Conservation (phyloP, 2,113 vertebrate genomes). For the Pedionomus torquatus region DNA sequence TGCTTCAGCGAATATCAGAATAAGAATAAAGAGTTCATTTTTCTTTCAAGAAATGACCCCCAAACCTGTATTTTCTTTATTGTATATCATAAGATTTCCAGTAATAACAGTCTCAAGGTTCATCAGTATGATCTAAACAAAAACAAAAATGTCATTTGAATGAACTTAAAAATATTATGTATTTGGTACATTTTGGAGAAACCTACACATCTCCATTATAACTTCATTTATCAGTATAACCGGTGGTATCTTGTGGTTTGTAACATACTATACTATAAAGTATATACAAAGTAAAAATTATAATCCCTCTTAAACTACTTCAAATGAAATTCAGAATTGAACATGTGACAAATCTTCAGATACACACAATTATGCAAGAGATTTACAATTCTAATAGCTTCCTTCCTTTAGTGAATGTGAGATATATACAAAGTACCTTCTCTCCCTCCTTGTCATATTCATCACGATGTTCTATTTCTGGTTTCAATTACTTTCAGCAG, state of each 20-base stretch:
- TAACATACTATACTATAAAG: background rate
- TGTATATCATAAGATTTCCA: background rate
- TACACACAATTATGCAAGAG: background rate
- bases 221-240: background rate
- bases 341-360: background rate
- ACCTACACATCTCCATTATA: background rate
- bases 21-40: background rate
- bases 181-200: background rate
- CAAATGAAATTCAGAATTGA: background rate
- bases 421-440: background rate
- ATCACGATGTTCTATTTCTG: background rate
- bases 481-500: background rate
- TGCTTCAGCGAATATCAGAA: background rate
- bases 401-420: background rate
- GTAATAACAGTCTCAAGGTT: background rate
- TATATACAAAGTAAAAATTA: background rate
- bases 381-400: conserved; percentile 3
- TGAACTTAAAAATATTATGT: background rate
- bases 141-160: background rate
- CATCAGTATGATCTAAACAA: background rate
- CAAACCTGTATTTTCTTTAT: background rate
- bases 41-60: background rate
- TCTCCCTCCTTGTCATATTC: background rate
- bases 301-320: background rate
- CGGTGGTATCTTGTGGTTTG: background rate